These are phyloP conservation scores for Neuroscelio doddi DNA, from an alignment of 2,888 invertebrate genomes.

Conservation along the genomic window DNA sequence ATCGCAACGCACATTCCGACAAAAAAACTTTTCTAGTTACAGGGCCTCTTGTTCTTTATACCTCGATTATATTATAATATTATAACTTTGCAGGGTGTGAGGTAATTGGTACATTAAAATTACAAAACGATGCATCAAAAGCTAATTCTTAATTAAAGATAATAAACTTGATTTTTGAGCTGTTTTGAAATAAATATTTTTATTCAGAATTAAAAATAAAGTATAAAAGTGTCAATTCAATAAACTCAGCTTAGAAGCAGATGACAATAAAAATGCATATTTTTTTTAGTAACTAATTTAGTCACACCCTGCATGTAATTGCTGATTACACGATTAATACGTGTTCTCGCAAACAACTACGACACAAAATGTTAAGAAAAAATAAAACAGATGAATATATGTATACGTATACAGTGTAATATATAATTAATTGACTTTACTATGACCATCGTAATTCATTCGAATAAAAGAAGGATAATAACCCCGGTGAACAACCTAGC, in stretches of 20 bases:
- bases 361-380: constrained; percentile 23
- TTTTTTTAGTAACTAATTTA: constrained; percentile 15
- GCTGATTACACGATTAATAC: constrained; percentile 20
- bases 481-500: constrained; percentile 25
- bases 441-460: neutral
- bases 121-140: too few species aligned
- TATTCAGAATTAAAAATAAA: too few species aligned
- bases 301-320: constrained; percentile 5
- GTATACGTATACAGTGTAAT: constrained; percentile 36
- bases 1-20: constrained; percentile 55
- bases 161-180: too few species aligned
- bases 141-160: too few species aligned
- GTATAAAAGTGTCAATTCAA: constrained; percentile 1
- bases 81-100: constrained; percentile 24
- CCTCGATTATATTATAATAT: constrained; percentile 30
- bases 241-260: neutral
- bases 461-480: constrained; percentile 13
- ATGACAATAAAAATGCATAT: constrained; percentile 6
- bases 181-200: too few species aligned
- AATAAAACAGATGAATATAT: constrained; percentile 38
- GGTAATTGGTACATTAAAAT: constrained; percentile 15
- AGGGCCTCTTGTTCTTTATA: constrained; percentile 41
- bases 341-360: constrained; percentile 30
- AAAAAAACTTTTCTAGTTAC: constrained; percentile 44
- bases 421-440: neutral